Evolutionary conservation across 2,888 invertebrate genomes (phyloP), one percentile per base, ranked within the genome.

Genomic region (Pomacea canaliculata): DNA sequence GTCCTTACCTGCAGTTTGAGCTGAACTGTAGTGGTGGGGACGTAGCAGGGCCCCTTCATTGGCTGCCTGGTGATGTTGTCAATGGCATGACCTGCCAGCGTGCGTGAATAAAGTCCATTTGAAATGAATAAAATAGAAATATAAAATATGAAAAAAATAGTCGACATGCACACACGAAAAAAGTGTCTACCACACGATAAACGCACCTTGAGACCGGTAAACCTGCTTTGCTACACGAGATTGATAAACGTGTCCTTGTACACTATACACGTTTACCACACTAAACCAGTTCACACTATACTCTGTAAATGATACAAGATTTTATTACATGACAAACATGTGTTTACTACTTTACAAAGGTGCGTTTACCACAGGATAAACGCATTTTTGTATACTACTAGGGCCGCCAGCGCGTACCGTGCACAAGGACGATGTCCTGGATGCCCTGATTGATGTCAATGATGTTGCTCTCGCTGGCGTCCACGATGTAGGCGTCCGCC

Each of bases 51-150:
- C 10, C 76, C 76, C 56, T 63, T 27, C 63, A 72, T 71, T 13
- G 63, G 65, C 37, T 77, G 72, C 23, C 72, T 63, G 8, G 76
- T 76, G 63, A 76, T 68, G 19, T 68, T 62, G 48, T 76, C 72
- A 8, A 59, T 66, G 4, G 76, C 76, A 51, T 72, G 46, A 12
- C 76, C 76, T 76, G 60, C 0, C 37, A 10, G 23, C 66, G 51
- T 10, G 60, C 37, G 37, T 37, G 23, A 62, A 59, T 37, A 16
- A 62, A 37, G 9, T 18, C 71, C 16, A 37, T 19, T 18, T 19
- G 13, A 46, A 16, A 37, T 37, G 23, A 23, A 23, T 23, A 23
- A 23, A 23, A 23, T 23, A 23, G 23, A 23, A 23, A 23, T 23
- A 23, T 23, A 23, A 23, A 23, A 23, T 23, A 23, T 23, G 23